Evolutionary conservation across 1,140 invertebrate species (phyloP), one percentile per base, ranked within the genome.

Genomic region (Proctacanthus coquilletti): DNA sequence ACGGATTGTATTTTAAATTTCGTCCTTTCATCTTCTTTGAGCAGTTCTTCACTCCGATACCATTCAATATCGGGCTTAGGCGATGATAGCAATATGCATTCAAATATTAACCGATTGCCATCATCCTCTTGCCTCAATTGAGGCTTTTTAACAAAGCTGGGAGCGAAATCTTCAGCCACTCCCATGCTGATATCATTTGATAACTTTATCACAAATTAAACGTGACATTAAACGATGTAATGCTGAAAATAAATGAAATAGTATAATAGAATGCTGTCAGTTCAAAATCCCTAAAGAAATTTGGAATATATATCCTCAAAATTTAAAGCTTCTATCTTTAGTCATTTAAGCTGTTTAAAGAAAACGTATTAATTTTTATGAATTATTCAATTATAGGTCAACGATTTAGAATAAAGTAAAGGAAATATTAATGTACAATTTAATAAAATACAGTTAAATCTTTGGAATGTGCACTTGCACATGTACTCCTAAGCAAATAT

Each of bases 71-170:
- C 80, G 1, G 92, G 91, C 56, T 86, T 82, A 5, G 91, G 92
- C 23, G 80, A 73, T 34, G 81, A 81, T 41, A 85, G 67, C 44
- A 95, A 70, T 58, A 91, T 80, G 64, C 91, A 95, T 64, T 95
- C 91, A 68, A 96, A 94, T 42, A 95, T 77, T 52, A 96, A 71
- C 56, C 86, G 79, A 65, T 94, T 93, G 45, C 91, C 89, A 57
- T 93, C 89, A 64, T 94, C 88, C 63, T 93, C 89, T 62, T 95
- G 91, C 42, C 87, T 74, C 38, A 95, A 75, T 61, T 88, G 84
- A 44, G 92, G 92, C 75, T 95, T 96, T 66, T 94, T 85, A 36
- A 84, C 87, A 71, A 96, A 95, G 71, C 85, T 92, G 61, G 92
- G 92, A 62, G 92, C 87, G 66, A 92, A 87, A 65, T 93, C 88